These are phyloP conservation scores for Pagetopsis macropterus DNA, from an alignment of 2,797 vertebrate genomes.

Conservation along the genomic window DNA sequence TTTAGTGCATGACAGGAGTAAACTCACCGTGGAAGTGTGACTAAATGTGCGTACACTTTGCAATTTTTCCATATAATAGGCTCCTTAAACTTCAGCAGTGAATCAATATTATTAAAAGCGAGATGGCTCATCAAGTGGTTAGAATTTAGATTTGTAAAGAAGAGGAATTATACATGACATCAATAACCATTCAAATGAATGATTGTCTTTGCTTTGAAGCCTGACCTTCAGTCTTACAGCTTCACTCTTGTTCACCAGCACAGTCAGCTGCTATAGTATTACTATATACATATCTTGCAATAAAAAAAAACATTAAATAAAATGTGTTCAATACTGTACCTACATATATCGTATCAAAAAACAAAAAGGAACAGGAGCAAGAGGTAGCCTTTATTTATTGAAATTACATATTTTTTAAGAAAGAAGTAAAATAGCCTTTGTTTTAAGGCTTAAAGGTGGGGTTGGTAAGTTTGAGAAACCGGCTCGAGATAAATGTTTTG, in stretches of 20 bases:
- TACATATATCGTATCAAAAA: background rate
- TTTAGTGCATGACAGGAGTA: conserved; percentile 19
- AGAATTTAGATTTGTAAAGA: conserved; percentile 68
- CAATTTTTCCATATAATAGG: conserved; percentile 69
- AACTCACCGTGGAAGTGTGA: conserved; percentile 53
- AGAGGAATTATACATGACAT: conserved; percentile 64
- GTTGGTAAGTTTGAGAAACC: too few species aligned
- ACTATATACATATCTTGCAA: background rate
- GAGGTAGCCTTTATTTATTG: background rate
- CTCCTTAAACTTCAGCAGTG: conserved; percentile 56
- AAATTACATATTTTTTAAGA: background rate
- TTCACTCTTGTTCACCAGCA: background rate
- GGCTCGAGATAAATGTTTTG: too few species aligned
- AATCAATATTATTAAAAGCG: conserved; percentile 67
- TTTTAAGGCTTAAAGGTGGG: background rate
- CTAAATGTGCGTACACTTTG: conserved; percentile 54
- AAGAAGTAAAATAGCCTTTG: background rate
- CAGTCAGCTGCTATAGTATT: background rate
- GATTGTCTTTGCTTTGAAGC: conserved; percentile 42
- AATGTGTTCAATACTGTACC: background rate
- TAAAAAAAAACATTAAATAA: background rate
- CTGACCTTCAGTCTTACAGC: conserved; percentile 38
- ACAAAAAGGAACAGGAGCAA: conserved; percentile 2
- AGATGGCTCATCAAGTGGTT: conserved; percentile 46
- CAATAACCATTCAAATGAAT: conserved; percentile 73